Conservation (phyloP, 2,888 invertebrate genomes). For the Herminia tarsipennalis region DNA sequence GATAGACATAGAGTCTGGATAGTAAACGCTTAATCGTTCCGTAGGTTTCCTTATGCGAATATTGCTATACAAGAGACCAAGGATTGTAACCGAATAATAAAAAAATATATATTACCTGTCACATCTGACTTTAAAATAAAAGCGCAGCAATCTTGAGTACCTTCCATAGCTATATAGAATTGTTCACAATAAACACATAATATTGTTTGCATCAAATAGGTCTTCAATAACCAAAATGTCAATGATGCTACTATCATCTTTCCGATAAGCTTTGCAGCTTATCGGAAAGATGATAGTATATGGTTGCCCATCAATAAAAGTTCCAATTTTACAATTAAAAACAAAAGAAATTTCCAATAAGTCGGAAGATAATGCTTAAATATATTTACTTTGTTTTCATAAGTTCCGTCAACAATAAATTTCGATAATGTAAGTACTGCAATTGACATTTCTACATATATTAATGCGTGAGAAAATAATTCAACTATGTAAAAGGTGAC, state of each 20-base stretch:
- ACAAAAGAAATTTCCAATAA: neutral
- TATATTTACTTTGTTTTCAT: too few relatives aligned
- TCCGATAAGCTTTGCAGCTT: too few relatives aligned
- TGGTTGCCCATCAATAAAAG: too few relatives aligned
- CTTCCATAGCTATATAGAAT: slow-evolving; percentile 15
- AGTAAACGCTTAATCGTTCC: too few relatives aligned
- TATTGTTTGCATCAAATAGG: neutral
- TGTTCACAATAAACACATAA: slow-evolving; percentile 8
- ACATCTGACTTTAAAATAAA: slow-evolving; percentile 3
- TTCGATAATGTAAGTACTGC: neutral
- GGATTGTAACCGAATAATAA: too few relatives aligned
- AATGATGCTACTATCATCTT: neutral
- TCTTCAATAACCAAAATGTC: slow-evolving; percentile 2
- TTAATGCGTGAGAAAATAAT: slow-evolving; percentile 7
- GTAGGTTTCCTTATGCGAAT: too few relatives aligned
- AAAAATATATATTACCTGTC: slow-evolving; percentile 12
- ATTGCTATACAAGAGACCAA: too few relatives aligned
- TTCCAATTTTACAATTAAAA: too few relatives aligned
- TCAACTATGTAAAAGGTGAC: slow-evolving; percentile 9
- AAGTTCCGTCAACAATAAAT: neutral
- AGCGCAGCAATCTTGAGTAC: slow-evolving; percentile 15
- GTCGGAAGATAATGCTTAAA: neutral
- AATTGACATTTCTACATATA: slow-evolving; percentile 7
- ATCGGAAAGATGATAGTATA: too few relatives aligned
- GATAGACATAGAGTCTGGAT: too few relatives aligned